These are phyloP conservation scores for Epistrophella euchroma DNA, from an alignment of 2,888 invertebrate species.

Conservation along the genomic window DNA sequence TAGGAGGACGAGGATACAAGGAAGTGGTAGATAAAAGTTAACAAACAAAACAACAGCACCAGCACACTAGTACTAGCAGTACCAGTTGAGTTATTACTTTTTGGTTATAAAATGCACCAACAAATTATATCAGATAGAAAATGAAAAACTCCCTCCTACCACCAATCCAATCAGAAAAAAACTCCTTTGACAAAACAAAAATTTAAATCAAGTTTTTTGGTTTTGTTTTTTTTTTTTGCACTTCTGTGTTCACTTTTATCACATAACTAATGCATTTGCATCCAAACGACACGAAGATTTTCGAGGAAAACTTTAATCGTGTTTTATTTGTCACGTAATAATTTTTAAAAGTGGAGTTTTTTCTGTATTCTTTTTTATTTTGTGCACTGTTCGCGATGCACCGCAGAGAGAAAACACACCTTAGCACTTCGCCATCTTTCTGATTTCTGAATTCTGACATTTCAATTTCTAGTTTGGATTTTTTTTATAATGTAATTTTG, in stretches of 20 bases:
- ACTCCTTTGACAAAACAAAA: conserved; percentile 36
- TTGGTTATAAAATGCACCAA: conserved; percentile 24
- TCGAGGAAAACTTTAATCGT: conserved; percentile 2
- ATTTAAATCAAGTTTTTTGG: background rate
- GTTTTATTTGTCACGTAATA: conserved; percentile 53
- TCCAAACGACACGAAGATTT: conserved; percentile 6
- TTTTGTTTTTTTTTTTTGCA: conserved; percentile 28
- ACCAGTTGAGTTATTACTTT: background rate
- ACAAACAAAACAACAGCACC: conserved; percentile 54
- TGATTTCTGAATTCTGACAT: conserved; percentile 67
- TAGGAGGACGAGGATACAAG: conserved; percentile 22
- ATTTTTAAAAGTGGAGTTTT: conserved; percentile 38
- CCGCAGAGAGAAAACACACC: conserved; percentile 61
- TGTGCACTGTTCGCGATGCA: conserved; percentile 71
- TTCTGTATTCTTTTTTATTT: conserved; percentile 19
- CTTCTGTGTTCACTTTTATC: conserved; percentile 62
- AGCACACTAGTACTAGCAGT: background rate
- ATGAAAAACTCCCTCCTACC: conserved; percentile 54
- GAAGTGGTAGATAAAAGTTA: conserved; percentile 46
- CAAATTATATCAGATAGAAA: conserved; percentile 22
- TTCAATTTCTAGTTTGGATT: conserved; percentile 15
- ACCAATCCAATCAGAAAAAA: conserved; percentile 30
- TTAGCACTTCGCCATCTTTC: conserved; percentile 71
- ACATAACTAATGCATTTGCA: conserved; percentile 32
- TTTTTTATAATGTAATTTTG: background rate